These are phyloP conservation scores for Brachyistius frenatus DNA, from an alignment of 2,113 vertebrate genomes.

Conservation along the genomic window DNA sequence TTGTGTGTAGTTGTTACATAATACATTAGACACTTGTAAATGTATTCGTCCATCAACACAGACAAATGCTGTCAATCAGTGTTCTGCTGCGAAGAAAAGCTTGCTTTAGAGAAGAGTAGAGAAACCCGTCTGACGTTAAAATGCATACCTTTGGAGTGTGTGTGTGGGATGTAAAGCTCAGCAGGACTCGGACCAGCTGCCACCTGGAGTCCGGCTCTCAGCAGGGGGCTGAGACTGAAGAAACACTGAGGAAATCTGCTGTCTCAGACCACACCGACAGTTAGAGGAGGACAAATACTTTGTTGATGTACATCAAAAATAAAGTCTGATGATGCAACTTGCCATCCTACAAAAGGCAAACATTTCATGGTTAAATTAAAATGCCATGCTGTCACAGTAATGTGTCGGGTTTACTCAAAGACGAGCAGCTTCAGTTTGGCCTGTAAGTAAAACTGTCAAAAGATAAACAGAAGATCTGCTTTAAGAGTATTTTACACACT, in stretches of 20 bases:
- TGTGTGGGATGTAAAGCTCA: slow-evolving; percentile 44
- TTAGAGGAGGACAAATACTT: background rate
- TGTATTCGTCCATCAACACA: too few relatives aligned
- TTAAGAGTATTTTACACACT: too few relatives aligned
- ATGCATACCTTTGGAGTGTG: background rate
- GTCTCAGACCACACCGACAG: slow-evolving; percentile 65
- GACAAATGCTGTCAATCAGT: too few relatives aligned
- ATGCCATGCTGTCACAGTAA: background rate
- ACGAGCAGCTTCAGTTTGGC: background rate
- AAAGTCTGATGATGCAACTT: background rate
- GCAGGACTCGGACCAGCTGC: slow-evolving; percentile 73
- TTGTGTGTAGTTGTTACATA: too few relatives aligned
- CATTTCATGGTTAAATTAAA: background rate
- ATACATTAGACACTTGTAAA: too few relatives aligned
- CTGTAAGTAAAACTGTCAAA: background rate
- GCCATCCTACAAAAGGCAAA: background rate
- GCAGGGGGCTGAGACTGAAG: slow-evolving; percentile 57
- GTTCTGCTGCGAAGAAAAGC: background rate
- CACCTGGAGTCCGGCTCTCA: slow-evolving; percentile 40
- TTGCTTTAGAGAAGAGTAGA: background rate
- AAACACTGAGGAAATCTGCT: slow-evolving; percentile 40
- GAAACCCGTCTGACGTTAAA: background rate
- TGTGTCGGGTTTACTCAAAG: background rate
- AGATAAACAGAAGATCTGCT: too few relatives aligned
- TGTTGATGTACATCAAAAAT: background rate